A percentile compares a stretch with the other conserved stretches of the same genome.
phyloP scores from a whole-genome alignment of 2,797 vertebrate genomes.

The Cyclopterus lumpus region DNA sequence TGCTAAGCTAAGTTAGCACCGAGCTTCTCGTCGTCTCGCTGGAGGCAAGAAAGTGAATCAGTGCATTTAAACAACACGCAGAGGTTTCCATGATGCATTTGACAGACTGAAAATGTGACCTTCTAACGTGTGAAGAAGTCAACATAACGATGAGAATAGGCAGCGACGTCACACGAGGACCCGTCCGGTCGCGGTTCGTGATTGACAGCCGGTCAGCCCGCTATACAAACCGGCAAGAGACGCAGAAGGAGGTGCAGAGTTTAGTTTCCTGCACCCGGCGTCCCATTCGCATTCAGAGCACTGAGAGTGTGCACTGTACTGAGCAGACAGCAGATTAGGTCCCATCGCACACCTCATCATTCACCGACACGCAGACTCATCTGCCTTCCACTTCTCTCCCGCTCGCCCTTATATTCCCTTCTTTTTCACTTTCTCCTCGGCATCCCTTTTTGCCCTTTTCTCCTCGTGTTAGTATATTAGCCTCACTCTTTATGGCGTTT shows the following conservation, averaged over 20 bases:
- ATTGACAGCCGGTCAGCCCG: too few species aligned
- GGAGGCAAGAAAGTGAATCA: not conserved
- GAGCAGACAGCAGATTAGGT: conserved; percentile 78
- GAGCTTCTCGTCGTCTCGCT: not conserved
- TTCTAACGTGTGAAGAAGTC: not conserved
- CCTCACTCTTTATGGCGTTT: not conserved
- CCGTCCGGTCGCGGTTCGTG: too few species aligned
- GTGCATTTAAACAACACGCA: too few species aligned
- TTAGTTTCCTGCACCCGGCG: conserved; percentile 58
- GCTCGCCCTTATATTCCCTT: conserved; percentile 12
- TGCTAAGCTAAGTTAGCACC: not conserved
- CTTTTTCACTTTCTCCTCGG: conserved; percentile 14
- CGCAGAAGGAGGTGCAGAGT: conserved; percentile 30
- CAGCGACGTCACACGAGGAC: too few species aligned
- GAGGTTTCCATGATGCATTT: not conserved
- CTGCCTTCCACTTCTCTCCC: conserved; percentile 42
- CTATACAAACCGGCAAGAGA: conserved; percentile 15
- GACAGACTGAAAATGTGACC: not conserved
- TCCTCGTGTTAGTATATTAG: not conserved
- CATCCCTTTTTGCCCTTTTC: not conserved
- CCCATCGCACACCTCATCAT: conserved; percentile 75
- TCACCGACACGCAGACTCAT: conserved; percentile 65
- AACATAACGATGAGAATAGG: too few species aligned
- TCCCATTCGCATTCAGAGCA: conserved; percentile 73
- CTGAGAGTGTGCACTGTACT: conserved; percentile 67